Percentiles rank a stretch among this genome's conserved stretches.
Conservation (phyloP, 2,888 invertebrate genomes). For the Spicauda simplicius region DNA sequence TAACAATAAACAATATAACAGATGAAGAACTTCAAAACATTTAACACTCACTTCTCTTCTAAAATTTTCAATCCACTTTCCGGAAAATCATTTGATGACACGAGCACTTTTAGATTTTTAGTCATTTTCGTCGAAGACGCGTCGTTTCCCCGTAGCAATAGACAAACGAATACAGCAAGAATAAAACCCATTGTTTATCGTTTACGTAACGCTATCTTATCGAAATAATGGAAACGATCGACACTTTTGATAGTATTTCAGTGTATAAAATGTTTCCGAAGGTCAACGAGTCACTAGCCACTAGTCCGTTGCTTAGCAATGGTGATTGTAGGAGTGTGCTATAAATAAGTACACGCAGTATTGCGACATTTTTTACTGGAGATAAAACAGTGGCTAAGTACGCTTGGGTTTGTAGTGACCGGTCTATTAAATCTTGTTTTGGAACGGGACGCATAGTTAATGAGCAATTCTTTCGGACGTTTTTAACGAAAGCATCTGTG, state of each 20-base stretch:
- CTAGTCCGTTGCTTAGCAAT: neutral
- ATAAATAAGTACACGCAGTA: neutral
- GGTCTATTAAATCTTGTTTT: no score
- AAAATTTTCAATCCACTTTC: slow-evolving; percentile 87
- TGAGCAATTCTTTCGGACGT: no score
- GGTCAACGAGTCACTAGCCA: neutral
- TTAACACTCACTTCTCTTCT: slow-evolving; percentile 84
- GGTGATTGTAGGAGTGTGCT: neutral
- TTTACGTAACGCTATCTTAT: slow-evolving; percentile 29
- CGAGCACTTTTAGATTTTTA: slow-evolving; percentile 86
- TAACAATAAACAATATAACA: neutral
- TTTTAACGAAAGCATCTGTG: no score
- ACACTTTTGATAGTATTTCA: slow-evolving; percentile 1
- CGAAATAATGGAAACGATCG: slow-evolving; percentile 12
- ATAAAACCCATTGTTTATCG: slow-evolving; percentile 36
- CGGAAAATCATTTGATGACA: slow-evolving; percentile 89
- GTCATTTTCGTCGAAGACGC: slow-evolving; percentile 59
- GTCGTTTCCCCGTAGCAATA: slow-evolving; percentile 46
- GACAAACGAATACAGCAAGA: slow-evolving; percentile 37
- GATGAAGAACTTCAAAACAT: neutral
- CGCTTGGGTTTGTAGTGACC: neutral
- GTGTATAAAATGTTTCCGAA: neutral
- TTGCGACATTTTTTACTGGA: neutral
- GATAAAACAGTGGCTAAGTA: neutral
- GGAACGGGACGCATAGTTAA: no score